Evolutionary conservation across 2,888 invertebrate genomes (phyloP), one percentile per base, ranked within the genome.

Genomic region (Pyrochroa serraticornis): DNA sequence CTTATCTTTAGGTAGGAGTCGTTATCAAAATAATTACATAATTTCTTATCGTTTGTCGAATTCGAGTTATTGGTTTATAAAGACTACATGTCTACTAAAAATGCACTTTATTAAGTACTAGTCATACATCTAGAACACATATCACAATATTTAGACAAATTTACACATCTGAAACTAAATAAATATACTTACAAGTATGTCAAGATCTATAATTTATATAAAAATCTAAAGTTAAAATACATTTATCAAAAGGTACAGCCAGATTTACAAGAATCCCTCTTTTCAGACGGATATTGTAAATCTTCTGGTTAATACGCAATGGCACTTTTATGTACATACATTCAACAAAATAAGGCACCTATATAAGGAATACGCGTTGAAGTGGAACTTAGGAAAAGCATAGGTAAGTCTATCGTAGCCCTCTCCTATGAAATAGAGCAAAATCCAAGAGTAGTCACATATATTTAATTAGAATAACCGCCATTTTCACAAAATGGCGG

Each of bases 271-370:
- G 41, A 41, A 6, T n/a, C n/a, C 6, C 12, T 37, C 37, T 5
- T 37, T 37, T 37, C 39, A 39, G 12, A 14, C 14, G 5, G 3
- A 14, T 6, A 12, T 22, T 12, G 41, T 22, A 6, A 5, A 22
- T 5, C 22, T 22, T 13, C 14, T 10, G 12, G 34, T 12, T 36
- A 37, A 13, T 42, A 42, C 22, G 39, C 13, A 52, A 58, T 58
- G 58, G 58, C 58, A 58, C 58, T 36, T 57, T 58, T 58, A 58
- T 52, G 42, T 58, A 58, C 58, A 58, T 43, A 22, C 22, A 9
- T 37, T 35, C 32, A 52, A 8, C 5, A 51, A 14, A 52, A 34
- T 46, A 53, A 53, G 53, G 46, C 53, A 53, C 45, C 45, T 53
- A 34, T 53, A 53, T 46, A 45, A 45, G 44, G 38, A 52, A 52